These are phyloP conservation scores for Agrochola lychnidis DNA, from an alignment of 2,888 invertebrate genomes.

Conservation along the genomic window DNA sequence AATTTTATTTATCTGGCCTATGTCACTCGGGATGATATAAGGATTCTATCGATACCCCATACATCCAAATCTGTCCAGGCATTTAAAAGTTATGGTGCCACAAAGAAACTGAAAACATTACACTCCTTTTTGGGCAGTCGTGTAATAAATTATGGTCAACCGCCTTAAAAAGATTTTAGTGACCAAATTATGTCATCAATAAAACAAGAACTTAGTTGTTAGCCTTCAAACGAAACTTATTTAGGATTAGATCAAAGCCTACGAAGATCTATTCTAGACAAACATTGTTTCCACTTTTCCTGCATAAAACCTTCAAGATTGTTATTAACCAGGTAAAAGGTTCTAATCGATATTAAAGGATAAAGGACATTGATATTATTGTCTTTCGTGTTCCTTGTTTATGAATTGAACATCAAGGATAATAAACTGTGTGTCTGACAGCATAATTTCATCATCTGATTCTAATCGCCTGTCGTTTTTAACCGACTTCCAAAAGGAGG, in stretches of 20 bases:
- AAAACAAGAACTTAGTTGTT: not conserved
- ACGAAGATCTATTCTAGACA: not conserved
- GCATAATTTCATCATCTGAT: slow-evolving; percentile 8
- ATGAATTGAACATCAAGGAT: not conserved
- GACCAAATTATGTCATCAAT: slow-evolving; percentile 4
- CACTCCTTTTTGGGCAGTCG: no score
- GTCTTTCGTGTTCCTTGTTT: not conserved
- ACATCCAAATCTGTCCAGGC: no score
- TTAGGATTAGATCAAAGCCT: not conserved
- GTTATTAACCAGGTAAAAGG: not conserved
- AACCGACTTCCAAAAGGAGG: no score
- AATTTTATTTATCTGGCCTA: no score
- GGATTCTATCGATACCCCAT: no score
- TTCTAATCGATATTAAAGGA: not conserved
- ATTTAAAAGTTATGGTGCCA: no score
- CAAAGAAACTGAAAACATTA: no score
- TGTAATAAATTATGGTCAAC: no score
- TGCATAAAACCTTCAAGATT: slow-evolving; percentile 5
- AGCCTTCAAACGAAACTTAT: slow-evolving; percentile 26
- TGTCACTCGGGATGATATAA: no score
- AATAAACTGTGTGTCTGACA: not conserved
- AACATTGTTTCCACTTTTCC: not conserved
- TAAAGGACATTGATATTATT: not conserved
- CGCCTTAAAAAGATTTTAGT: not conserved
- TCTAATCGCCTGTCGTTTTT: not conserved